Percentiles rank a stretch among this genome's conserved stretches.
Evolutionary conservation across 2,888 invertebrate genomes (phyloP).

Genomic region (Agonopterix heracliana): DNA sequence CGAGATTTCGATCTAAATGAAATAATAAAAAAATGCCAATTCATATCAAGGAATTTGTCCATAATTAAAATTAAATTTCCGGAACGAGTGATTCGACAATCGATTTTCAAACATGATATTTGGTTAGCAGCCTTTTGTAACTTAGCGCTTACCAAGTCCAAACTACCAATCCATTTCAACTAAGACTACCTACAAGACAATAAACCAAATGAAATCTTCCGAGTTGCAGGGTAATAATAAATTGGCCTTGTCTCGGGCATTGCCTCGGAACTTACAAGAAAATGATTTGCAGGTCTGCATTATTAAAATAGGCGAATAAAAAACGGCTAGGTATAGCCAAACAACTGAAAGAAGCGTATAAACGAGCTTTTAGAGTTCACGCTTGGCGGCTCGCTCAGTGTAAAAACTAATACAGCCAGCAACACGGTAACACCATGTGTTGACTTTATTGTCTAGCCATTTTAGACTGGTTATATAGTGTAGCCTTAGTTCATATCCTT

Average conservation of each 20-base stretch:
- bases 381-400: slow-evolving; percentile 46
- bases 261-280: slow-evolving; percentile 43
- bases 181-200: background rate
- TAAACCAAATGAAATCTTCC: background rate
- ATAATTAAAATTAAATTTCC: too few species aligned
- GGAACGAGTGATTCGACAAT: too few species aligned
- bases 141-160: too few species aligned
- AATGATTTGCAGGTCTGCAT: slow-evolving; percentile 48
- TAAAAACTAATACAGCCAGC: slow-evolving; percentile 45
- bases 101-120: too few species aligned
- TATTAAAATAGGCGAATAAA: slow-evolving; percentile 47
- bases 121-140: too few species aligned
- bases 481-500: background rate
- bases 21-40: too few species aligned
- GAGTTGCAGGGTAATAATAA: slow-evolving; percentile 32
- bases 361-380: slow-evolving; percentile 70
- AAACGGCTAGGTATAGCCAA: slow-evolving; percentile 47
- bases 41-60: too few species aligned
- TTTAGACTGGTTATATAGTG: too few species aligned
- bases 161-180: too few species aligned
- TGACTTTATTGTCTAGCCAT: too few species aligned
- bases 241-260: slow-evolving; percentile 50
- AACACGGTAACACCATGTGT: background rate
- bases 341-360: slow-evolving; percentile 61
- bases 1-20: too few species aligned